Evolutionary conservation across 2,888 invertebrate genomes (phyloP), one percentile per base, ranked within the genome.

Genomic region (Metacarcinus magister): DNA sequence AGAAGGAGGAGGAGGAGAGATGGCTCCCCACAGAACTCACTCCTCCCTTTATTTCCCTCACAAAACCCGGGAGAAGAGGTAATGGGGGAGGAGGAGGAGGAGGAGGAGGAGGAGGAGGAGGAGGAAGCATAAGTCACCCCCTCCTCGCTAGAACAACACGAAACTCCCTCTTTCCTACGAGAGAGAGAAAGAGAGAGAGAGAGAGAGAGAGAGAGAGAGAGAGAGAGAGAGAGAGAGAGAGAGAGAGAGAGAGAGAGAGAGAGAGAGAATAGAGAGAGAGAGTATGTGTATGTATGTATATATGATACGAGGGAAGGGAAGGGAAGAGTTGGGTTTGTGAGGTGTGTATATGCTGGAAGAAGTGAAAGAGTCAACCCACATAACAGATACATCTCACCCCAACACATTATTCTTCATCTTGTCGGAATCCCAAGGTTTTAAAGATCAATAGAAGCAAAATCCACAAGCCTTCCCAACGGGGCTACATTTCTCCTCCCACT

Each of bases 251-350:
- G 60, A 75, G 75, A 75, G 75, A 75, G 75, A 75, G 75, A 75
- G 75, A 75, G 75, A 75, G 75, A 75, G 75, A n/a, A n/a, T n/a
- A 75, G 75, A 75, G 75, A 75, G 75, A 75, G 67, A 16, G 89
- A 16, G 89, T 32, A 39, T 89, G 89, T 89, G 89, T 43, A 43
- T 60, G 60, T 60, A 23, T 28, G 32, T 10, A 28, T 87, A 28
- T 87, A 23, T 28, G 32, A 10, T 16, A 19, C 13, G 67, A 60
- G 10, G 67, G 13, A 60, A 19, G 67, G 67, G 19, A n/a, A 60
- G 67, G 67, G 67, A 19, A 19, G 10, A 19, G 7, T 7, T 39
- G 89, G 8, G 43, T 13, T 39, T 43, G 89, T 43, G 89, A 39
- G 89, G 75, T 28, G 75, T 75, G 75, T 28, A 7, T 28, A n/a